Conservation (phyloP, 1,140 invertebrate species). For the Magallana gigas region DNA sequence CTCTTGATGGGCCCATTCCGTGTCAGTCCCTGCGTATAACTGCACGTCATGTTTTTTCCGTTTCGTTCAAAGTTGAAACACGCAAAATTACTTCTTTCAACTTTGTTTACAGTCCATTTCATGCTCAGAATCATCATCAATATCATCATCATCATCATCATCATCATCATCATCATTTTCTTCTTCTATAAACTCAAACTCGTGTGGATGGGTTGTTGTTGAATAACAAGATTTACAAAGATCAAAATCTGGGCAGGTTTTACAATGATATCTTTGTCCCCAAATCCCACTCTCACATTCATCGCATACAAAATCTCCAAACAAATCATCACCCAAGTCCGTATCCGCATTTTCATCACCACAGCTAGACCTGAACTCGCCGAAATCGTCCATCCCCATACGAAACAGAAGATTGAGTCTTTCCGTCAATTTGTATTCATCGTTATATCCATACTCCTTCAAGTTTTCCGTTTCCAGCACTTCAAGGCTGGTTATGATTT, state of each 20-base stretch:
- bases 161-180: background rate
- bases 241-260: slow-evolving; percentile 37
- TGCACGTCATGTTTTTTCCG: too few species aligned
- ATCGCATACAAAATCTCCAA: slow-evolving; percentile 39
- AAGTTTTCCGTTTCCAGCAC: slow-evolving; percentile 41
- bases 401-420: background rate
- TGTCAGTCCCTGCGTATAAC: too few species aligned
- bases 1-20: too few species aligned
- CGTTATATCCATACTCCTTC: slow-evolving; percentile 30
- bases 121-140: background rate
- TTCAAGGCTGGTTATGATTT: slow-evolving; percentile 3
- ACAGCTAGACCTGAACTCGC: background rate
- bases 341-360: slow-evolving; percentile 62
- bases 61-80: too few species aligned
- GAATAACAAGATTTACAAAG: slow-evolving; percentile 8
- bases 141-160: background rate
- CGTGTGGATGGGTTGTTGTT: slow-evolving; percentile 7
- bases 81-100: background rate
- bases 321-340: background rate
- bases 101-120: background rate
- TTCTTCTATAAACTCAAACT: slow-evolving; percentile 38
- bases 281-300: slow-evolving; percentile 29
- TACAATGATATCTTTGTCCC: slow-evolving; percentile 30
- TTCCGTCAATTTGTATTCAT: slow-evolving; percentile 12
- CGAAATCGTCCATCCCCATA: slow-evolving; percentile 24